Percentiles rank a stretch among this genome's conserved stretches.
phyloP scores from a whole-genome alignment of 2,113 vertebrate species.

The Rhabdornis inornatus region DNA sequence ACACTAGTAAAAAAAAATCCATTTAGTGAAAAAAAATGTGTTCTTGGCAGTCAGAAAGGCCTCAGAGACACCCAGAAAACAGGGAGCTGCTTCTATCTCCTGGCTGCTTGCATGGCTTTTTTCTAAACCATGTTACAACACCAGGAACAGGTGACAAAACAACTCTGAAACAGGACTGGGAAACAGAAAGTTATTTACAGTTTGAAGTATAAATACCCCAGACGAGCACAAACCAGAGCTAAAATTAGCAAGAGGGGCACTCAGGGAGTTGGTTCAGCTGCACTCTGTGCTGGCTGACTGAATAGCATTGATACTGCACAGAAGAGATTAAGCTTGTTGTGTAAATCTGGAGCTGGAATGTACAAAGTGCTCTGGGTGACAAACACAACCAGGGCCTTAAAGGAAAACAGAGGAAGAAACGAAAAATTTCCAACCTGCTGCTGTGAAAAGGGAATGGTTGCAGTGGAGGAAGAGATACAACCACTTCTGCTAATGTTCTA shows the following conservation, averaged over 20 bases:
- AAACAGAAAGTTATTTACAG: background rate
- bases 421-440: background rate
- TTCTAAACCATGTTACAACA: background rate
- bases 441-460: background rate
- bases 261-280: background rate
- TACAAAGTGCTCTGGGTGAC: background rate
- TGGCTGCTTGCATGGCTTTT: background rate
- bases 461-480: background rate
- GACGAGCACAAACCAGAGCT: background rate
- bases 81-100: background rate
- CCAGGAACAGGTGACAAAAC: background rate
- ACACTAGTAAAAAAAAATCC: background rate
- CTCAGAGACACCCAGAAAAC: background rate
- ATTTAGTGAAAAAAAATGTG: background rate
- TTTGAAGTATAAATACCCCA: background rate
- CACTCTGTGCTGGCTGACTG: background rate
- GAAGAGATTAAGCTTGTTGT: background rate
- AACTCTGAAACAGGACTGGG: background rate
- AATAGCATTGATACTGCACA: background rate
- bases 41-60: background rate
- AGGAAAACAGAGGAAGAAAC: background rate
- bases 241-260: background rate
- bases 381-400: background rate
- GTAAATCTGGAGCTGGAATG: background rate
- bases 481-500: accelerated